Conservation (phyloP, 2,888 invertebrate genomes). For the Pycnomerus fuliginosus region DNA sequence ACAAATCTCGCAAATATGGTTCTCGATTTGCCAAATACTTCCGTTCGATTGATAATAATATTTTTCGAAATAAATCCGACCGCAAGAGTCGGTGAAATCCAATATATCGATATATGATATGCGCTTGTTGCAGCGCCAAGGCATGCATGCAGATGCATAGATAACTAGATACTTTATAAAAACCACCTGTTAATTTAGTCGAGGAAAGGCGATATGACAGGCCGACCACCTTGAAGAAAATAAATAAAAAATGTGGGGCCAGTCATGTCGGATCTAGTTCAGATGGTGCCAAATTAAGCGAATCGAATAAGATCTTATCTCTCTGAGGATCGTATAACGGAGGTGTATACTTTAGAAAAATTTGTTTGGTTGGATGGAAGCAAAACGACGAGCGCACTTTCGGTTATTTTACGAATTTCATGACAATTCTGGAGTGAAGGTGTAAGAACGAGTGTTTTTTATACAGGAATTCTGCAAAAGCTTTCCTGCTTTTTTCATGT, state of each 20-base stretch:
- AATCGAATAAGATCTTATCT: too few relatives aligned
- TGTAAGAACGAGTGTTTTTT: too few relatives aligned
- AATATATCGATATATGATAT: slow-evolving; percentile 21
- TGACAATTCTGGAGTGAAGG: too few relatives aligned
- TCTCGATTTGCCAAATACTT: too few relatives aligned
- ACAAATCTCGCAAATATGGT: slow-evolving; percentile 16
- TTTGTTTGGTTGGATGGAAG: too few relatives aligned
- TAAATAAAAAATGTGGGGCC: slow-evolving; percentile 22
- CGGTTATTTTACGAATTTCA: too few relatives aligned
- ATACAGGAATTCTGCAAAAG: too few relatives aligned
- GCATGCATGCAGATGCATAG: slow-evolving; percentile 29
- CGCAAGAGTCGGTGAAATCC: slow-evolving; percentile 22
- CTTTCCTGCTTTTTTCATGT: too few relatives aligned
- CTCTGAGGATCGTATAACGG: too few relatives aligned
- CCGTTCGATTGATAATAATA: too few relatives aligned
- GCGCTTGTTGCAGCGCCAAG: slow-evolving; percentile 23
- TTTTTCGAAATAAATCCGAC: slow-evolving; percentile 15
- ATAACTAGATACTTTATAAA: slow-evolving; percentile 36
- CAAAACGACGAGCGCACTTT: too few relatives aligned
- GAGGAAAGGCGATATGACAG: slow-evolving; percentile 40
- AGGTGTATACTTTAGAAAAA: too few relatives aligned
- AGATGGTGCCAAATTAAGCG: slow-evolving; percentile 38
- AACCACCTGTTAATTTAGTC: slow-evolving; percentile 39
- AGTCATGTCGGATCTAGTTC: slow-evolving; percentile 36
- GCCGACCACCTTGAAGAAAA: slow-evolving; percentile 41